These are phyloP conservation scores for Drosophila ohnishii DNA, from an alignment of 1,140 invertebrate species.

Conservation along the genomic window DNA sequence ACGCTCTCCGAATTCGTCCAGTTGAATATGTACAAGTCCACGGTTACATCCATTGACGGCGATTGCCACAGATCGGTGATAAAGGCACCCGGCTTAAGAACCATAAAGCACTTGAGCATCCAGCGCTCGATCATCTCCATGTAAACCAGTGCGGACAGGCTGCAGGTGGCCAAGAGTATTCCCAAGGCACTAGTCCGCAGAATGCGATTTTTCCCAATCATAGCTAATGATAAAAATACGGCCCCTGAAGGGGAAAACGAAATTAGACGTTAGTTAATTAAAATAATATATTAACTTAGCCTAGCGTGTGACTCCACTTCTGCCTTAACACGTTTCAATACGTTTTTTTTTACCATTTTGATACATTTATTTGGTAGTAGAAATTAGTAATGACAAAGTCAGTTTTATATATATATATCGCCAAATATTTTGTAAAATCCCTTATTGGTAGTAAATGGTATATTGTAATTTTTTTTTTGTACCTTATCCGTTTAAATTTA, in stretches of 20 bases:
- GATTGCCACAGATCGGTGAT: conserved; percentile 88
- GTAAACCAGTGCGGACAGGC: conserved; percentile 43
- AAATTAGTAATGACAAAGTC: too few species aligned
- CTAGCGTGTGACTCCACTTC: not conserved
- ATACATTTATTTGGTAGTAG: too few species aligned
- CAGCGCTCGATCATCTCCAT: conserved; percentile 49
- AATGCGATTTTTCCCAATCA: conserved; percentile 65
- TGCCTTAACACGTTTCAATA: too few species aligned
- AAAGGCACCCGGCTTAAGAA: conserved; percentile 83
- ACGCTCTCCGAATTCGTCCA: conserved; percentile 91
- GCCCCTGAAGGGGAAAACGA: conserved; percentile 7
- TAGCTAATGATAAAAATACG: conserved; percentile 6
- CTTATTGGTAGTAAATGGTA: too few species aligned
- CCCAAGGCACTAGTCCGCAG: conserved; percentile 52
- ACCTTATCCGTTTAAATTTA: not conserved
- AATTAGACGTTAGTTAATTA: not conserved
- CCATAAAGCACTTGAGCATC: conserved; percentile 59
- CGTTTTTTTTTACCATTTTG: too few species aligned
- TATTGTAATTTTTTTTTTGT: too few species aligned
- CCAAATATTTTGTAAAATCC: too few species aligned
- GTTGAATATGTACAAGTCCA: conserved; percentile 91
- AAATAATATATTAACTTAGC: not conserved
- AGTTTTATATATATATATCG: too few species aligned
- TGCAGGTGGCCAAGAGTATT: conserved; percentile 28
- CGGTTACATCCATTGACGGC: conserved; percentile 88